Conservation (phyloP, 1,140 invertebrate genomes). For the Scylla paramamosain region DNA sequence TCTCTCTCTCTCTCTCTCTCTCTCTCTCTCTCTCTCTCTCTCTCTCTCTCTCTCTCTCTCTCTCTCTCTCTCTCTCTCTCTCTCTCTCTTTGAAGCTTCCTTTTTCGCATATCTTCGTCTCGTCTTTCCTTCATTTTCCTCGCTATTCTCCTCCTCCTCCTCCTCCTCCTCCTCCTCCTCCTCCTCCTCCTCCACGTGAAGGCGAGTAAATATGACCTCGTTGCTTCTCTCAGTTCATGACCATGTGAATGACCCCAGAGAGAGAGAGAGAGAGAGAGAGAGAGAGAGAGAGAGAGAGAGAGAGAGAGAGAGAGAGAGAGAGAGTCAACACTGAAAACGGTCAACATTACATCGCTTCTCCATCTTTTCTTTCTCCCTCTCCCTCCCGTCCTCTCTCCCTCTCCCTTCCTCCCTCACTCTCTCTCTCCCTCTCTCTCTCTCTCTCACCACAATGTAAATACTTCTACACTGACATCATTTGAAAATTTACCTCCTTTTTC, state of each 20-base stretch:
- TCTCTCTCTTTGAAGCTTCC: background rate
- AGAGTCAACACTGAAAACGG: too few relatives aligned
- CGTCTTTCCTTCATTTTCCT: background rate
- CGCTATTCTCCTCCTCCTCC: background rate
- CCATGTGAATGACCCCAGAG: too few relatives aligned
- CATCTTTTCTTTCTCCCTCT: background rate
- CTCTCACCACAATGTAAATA: background rate
- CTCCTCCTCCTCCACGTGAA: background rate
- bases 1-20: conserved; percentile 34
- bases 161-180: background rate
- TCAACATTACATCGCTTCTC: background rate
- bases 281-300: too few relatives aligned
- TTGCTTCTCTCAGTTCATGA: too few relatives aligned
- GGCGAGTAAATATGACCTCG: background rate
- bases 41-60: background rate
- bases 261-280: too few relatives aligned
- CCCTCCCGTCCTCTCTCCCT: background rate
- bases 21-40: conserved; percentile 17
- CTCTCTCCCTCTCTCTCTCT: background rate
- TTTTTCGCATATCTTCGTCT: background rate
- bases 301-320: too few relatives aligned
- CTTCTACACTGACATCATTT: background rate
- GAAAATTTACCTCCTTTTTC: background rate
- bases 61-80: conserved; percentile 16
- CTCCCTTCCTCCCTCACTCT: background rate